These are phyloP conservation scores for Crioceris asparagi DNA, from an alignment of 2,888 invertebrate species.

Conservation along the genomic window DNA sequence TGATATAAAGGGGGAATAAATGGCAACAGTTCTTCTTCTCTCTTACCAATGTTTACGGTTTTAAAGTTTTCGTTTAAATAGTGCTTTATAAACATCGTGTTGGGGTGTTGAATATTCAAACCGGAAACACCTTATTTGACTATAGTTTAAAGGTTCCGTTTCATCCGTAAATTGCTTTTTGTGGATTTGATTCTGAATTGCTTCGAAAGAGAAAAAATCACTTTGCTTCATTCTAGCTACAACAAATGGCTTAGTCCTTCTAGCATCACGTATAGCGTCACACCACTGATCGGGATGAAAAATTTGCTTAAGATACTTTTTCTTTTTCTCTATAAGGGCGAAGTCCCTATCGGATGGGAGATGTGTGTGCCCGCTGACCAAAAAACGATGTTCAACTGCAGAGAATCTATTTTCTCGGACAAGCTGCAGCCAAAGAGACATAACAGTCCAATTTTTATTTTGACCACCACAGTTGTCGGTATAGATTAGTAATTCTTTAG, in stretches of 20 bases:
- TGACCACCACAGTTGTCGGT: constrained; percentile 12
- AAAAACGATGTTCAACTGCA: constrained; percentile 10
- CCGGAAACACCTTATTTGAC: no score
- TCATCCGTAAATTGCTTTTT: no score
- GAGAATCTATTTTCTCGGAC: constrained; percentile 6
- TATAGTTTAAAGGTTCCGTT: no score
- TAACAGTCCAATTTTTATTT: constrained; percentile 13
- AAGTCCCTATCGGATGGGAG: constrained; percentile 10
- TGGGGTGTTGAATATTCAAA: no score
- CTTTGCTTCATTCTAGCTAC: constrained; percentile 1
- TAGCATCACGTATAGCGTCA: constrained; percentile 6
- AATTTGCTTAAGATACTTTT: constrained; percentile 8
- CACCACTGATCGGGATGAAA: constrained; percentile 7
- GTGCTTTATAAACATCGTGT: no score
- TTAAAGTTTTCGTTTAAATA: no score
- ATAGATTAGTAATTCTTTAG: constrained; percentile 7
- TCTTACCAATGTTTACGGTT: no score
- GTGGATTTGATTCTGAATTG: no score
- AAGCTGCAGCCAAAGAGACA: constrained; percentile 9
- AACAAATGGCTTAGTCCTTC: constrained; percentile 8
- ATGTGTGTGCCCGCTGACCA: constrained; percentile 10
- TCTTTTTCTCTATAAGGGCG: constrained; percentile 10
- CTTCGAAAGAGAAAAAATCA: no score
- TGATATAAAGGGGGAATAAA: no score
- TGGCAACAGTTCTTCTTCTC: no score